A percentile compares a stretch with the other conserved stretches of the same genome.
Conservation (phyloP, 2,888 invertebrate genomes). For the Rhingia campestris region DNA sequence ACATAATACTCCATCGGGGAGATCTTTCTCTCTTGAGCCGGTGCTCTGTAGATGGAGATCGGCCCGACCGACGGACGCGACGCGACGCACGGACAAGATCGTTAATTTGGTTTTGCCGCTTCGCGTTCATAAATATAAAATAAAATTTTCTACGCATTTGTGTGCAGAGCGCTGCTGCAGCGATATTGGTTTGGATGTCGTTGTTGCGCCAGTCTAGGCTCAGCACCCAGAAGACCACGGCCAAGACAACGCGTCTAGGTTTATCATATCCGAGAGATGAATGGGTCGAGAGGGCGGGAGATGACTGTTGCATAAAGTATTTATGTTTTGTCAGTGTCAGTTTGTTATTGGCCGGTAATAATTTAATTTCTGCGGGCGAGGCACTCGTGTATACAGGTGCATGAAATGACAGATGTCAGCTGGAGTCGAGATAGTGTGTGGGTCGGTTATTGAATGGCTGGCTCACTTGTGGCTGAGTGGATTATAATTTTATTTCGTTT, state of each 20-base stretch:
- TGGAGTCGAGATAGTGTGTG: constrained; percentile 42
- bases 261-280: constrained; percentile 40
- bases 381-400: constrained; percentile 59
- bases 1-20: constrained; percentile 47
- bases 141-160: constrained; percentile 59
- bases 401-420: constrained; percentile 62
- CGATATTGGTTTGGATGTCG: constrained; percentile 27
- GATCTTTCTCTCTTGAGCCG: not conserved
- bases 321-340: constrained; percentile 68
- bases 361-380: constrained; percentile 56
- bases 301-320: constrained; percentile 57
- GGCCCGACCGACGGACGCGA: not conserved
- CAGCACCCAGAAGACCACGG: not conserved
- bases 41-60: constrained; percentile 41
- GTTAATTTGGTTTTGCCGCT: constrained; percentile 80
- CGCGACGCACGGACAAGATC: constrained; percentile 77
- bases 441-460: constrained; percentile 18
- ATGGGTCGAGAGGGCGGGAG: constrained; percentile 32
- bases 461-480: constrained; percentile 15
- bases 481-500: constrained; percentile 3
- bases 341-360: constrained; percentile 63
- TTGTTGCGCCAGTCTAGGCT: not conserved
- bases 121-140: constrained; percentile 75
- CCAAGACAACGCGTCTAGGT: constrained; percentile 10
- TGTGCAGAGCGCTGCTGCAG: constrained; percentile 11